Conservation (phyloP, 2,888 invertebrate genomes). For the Parochlus steinenii region DNA sequence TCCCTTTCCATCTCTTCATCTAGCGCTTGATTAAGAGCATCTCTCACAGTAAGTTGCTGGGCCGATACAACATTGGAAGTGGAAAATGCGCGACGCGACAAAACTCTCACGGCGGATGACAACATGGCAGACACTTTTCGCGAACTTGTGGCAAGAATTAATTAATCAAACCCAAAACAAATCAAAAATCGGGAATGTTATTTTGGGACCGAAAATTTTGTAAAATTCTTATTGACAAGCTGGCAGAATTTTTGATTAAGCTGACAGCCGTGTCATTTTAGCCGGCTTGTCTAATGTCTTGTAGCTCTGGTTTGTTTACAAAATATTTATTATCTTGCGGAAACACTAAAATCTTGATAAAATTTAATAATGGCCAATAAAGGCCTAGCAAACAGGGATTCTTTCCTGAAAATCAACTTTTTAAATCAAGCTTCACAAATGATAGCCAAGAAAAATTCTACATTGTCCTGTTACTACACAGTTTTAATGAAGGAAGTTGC, state of each 20-base stretch:
- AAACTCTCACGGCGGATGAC: constrained; percentile 24
- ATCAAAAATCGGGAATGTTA: too few species aligned
- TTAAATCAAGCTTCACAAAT: constrained; percentile 27
- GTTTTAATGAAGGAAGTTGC: constrained; percentile 24
- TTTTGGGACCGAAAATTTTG: too few species aligned
- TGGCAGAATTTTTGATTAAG: too few species aligned
- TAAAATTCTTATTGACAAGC: too few species aligned
- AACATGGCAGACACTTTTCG: constrained; percentile 19
- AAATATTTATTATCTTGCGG: too few species aligned
- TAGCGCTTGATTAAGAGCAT: constrained; percentile 89
- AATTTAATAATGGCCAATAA: too few species aligned
- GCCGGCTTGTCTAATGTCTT: too few species aligned
- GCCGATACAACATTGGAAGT: constrained; percentile 31
- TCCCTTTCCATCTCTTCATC: constrained; percentile 95
- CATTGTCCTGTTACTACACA: constrained; percentile 25
- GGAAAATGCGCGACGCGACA: constrained; percentile 34
- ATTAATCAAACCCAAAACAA: too few species aligned
- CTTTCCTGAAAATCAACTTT: constrained; percentile 26
- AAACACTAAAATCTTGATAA: too few species aligned
- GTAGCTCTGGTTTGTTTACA: too few species aligned
- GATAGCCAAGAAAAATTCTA: constrained; percentile 23
- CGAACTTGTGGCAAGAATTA: too few species aligned
- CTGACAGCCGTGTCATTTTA: too few species aligned
- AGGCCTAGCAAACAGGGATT: constrained; percentile 19
- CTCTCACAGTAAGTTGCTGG: constrained; percentile 72